phyloP scores from a whole-genome alignment of 2,888 invertebrate species.

The Arrhopalites spinosus region DNA sequence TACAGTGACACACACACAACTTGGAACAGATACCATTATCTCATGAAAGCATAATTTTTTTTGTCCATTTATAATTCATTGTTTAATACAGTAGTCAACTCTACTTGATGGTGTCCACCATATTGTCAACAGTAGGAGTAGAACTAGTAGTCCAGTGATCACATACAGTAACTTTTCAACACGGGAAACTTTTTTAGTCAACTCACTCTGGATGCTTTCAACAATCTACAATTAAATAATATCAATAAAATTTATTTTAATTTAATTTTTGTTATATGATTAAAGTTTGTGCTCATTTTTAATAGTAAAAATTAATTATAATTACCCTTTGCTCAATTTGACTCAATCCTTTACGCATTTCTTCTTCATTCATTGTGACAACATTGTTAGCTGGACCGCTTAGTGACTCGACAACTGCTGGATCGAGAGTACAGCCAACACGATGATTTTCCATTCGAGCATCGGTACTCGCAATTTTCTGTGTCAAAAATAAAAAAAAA shows the following conservation, averaged over 20 bases:
- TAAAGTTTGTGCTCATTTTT: neutral
- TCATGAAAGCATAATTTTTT: too few relatives aligned
- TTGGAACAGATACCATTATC: neutral
- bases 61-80: neutral
- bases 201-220: slow-evolving; percentile 29
- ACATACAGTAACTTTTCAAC: slow-evolving; percentile 35
- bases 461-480: slow-evolving; percentile 29
- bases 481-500: neutral
- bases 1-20: neutral
- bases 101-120: slow-evolving; percentile 29
- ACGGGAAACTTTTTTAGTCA: slow-evolving; percentile 13
- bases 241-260: neutral
- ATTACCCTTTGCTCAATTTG: slow-evolving; percentile 54
- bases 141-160: slow-evolving; percentile 25
- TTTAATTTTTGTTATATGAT: neutral
- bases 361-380: slow-evolving; percentile 54
- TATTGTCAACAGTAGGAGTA: slow-evolving; percentile 14
- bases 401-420: slow-evolving; percentile 21
- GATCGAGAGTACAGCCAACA: slow-evolving; percentile 30
- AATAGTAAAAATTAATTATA: neutral
- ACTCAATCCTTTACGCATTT: slow-evolving; percentile 50
- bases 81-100: neutral
- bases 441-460: slow-evolving; percentile 35
- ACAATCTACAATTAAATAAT: slow-evolving; percentile 34
- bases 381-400: slow-evolving; percentile 17